Conservation (phyloP, 2,888 invertebrate species). For the Teleiodes luculella region DNA sequence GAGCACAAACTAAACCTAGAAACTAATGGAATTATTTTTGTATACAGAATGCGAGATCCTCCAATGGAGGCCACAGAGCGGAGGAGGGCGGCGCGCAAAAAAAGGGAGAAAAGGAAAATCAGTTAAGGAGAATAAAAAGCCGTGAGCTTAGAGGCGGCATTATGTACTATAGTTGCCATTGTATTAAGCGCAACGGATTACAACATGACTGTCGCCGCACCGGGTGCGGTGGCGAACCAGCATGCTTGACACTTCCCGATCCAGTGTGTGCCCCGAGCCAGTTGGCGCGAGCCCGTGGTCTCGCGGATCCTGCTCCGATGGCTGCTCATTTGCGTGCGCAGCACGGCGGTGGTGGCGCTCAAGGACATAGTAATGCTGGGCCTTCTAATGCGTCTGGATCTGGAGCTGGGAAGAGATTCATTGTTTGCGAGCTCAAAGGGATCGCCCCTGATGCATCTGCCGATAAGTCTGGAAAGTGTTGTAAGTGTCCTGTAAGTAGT, state of each 20-base stretch:
- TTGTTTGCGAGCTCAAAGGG: slow-evolving; percentile 68
- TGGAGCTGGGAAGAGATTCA: slow-evolving; percentile 59
- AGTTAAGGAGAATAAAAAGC: slow-evolving; percentile 67
- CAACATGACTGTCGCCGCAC: slow-evolving; percentile 79
- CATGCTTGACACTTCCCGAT: slow-evolving; percentile 75
- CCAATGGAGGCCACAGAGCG: slow-evolving; percentile 39
- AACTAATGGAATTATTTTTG: slow-evolving; percentile 16
- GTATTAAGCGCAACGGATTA: slow-evolving; percentile 79
- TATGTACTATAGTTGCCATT: slow-evolving; percentile 78
- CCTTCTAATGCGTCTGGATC: slow-evolving; percentile 31
- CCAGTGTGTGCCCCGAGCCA: slow-evolving; percentile 76
- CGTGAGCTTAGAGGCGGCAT: slow-evolving; percentile 76
- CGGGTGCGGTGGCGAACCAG: slow-evolving; percentile 72
- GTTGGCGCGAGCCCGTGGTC: slow-evolving; percentile 64
- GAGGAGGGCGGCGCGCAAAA: slow-evolving; percentile 59
- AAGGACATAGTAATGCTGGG: background rate
- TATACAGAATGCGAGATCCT: slow-evolving; percentile 53
- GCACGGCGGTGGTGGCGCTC: slow-evolving; percentile 28
- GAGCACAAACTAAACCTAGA: slow-evolving; percentile 17
- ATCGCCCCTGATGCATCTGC: slow-evolving; percentile 46
- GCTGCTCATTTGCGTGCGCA: slow-evolving; percentile 48
- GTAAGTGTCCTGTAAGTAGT: slow-evolving; percentile 51
- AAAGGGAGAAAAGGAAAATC: slow-evolving; percentile 65
- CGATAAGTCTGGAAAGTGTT: slow-evolving; percentile 49
- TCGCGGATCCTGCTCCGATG: slow-evolving; percentile 58